Evolutionary conservation across 2,797 vertebrate genomes (phyloP).

Genomic region (Darevskia nairensis): DNA sequence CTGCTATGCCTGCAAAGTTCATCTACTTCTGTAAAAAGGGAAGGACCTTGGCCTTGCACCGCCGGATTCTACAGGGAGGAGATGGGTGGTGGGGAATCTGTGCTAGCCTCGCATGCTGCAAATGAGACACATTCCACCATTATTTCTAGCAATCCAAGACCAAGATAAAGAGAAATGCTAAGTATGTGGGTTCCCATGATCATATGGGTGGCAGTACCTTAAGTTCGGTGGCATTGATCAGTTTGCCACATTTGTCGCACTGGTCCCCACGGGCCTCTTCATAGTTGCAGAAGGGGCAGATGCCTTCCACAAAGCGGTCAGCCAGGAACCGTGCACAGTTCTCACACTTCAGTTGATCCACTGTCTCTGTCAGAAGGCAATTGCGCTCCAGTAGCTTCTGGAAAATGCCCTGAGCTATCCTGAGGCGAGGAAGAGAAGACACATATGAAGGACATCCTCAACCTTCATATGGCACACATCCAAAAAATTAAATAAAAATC

Average conservation of each 20-base stretch:
- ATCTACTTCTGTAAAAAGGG: too few relatives aligned
- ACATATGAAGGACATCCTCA: background rate
- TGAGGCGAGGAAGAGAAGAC: conserved; percentile 56
- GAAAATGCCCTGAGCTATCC: conserved; percentile 95
- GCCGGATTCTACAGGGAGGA: background rate
- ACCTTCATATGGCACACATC: background rate
- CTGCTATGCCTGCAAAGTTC: too few relatives aligned
- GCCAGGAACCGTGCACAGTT: conserved; percentile 90
- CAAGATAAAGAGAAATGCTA: background rate
- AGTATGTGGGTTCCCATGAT: background rate
- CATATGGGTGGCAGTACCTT: conserved; percentile 77
- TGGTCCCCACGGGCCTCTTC: conserved; percentile 95
- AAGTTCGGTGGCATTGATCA: conserved; percentile 95
- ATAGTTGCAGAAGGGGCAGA: conserved; percentile 90
- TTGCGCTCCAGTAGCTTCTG: conserved; percentile 83
- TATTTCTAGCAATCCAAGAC: too few relatives aligned
- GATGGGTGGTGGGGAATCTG: background rate
- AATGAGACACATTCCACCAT: background rate
- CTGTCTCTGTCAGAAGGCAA: conserved; percentile 86
- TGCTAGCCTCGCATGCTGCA: background rate
- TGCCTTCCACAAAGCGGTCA: conserved; percentile 95
- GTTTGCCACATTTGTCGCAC: conserved; percentile 94
- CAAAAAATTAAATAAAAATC: background rate
- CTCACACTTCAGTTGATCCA: conserved; percentile 94
- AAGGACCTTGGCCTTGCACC: background rate